phyloP scores from a whole-genome alignment of 2,113 vertebrate species.

The Ceyx cyanopectus region DNA sequence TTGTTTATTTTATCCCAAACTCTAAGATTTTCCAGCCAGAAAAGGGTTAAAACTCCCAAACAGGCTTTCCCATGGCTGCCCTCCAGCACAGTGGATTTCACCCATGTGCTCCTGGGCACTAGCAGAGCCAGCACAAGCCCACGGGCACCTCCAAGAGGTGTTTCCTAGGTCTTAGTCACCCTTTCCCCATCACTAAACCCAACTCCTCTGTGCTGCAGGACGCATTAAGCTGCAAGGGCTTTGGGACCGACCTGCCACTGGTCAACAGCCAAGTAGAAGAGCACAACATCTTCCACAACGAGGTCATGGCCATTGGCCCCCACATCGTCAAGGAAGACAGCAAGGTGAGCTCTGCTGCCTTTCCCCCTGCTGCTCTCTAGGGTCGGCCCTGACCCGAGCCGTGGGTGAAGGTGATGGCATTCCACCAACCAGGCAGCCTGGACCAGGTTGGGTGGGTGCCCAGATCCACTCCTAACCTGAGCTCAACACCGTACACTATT shows the following conservation, averaged over 20 bases:
- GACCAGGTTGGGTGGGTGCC: neutral
- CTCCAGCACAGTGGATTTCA: neutral
- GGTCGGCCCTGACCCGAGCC: rapidly evolving
- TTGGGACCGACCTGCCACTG: constrained; percentile 88
- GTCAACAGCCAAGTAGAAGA: constrained; percentile 93
- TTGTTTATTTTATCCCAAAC: neutral
- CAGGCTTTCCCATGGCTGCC: neutral
- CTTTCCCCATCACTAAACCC: neutral
- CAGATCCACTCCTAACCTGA: neutral
- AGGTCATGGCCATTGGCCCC: constrained; percentile 93
- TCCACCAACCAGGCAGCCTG: neutral
- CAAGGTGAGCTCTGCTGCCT: constrained; percentile 74
- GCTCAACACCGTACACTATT: neutral
- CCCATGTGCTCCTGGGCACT: rapidly evolving
- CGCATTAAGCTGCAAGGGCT: constrained; percentile 83
- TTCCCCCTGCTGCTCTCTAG: neutral
- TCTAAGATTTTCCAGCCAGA: neutral
- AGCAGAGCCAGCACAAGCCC: neutral
- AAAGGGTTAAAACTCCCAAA: neutral
- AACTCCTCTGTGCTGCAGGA: constrained; percentile 67
- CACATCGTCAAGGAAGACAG: constrained; percentile 81
- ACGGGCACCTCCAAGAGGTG: neutral
- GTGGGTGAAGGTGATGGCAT: rapidly evolving
- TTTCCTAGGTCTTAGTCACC: neutral
- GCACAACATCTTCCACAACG: constrained; percentile 97